Base-by-base conservation (phyloP, 1,140 invertebrate species). In the Tetranychus cinnabarinus region DNA sequence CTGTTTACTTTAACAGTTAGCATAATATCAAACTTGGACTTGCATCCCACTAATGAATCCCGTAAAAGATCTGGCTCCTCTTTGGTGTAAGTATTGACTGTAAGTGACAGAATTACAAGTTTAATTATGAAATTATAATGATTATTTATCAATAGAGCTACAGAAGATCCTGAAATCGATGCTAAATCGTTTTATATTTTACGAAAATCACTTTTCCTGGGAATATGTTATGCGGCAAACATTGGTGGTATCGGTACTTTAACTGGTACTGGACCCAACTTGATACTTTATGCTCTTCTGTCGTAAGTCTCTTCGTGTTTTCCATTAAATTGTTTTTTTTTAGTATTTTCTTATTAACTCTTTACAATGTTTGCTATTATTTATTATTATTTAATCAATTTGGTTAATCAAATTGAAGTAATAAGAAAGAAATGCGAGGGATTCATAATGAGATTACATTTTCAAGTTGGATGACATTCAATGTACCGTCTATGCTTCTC, bases 231-330 rank as follows among this genome's bases (percentile, higher is more conserved):
- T 68, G 80, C 86, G 0, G 79, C 87, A 7, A 79, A 77, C 63
- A 71, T 87, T 48, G 88, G 88, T 6, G 89, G 89, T 8, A 84
- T 82, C 50, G 84, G 84, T 1, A 88, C 85, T 1, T 72, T 93
- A 2, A 88, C 88, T 2, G 89, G 88, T 7, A 88, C 88, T 1
- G 84, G 83, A 12, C 86, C 88, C 36, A 93, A 93, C 72, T 76
- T 91, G 13, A 85, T 88, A 1, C 81, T 89, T 64, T 86, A 85
- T 69, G 83, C 81, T 33, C n/a, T 65, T 31, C 46, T 62, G 39
- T 15, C 13, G 46, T 47, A 47, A n/a, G 46, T 47, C 23, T n/a
- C 13, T 15, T 46, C 15, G 46, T 2, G 46, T 47, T 47, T 23
- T 23, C 23, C 23, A 23, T 23, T 23, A 23, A 23, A 23, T 23